Conservation (phyloP, 30 jellyfish, hydroid and myxozoan genomes). For the Chironex yamaguchii region DNA sequence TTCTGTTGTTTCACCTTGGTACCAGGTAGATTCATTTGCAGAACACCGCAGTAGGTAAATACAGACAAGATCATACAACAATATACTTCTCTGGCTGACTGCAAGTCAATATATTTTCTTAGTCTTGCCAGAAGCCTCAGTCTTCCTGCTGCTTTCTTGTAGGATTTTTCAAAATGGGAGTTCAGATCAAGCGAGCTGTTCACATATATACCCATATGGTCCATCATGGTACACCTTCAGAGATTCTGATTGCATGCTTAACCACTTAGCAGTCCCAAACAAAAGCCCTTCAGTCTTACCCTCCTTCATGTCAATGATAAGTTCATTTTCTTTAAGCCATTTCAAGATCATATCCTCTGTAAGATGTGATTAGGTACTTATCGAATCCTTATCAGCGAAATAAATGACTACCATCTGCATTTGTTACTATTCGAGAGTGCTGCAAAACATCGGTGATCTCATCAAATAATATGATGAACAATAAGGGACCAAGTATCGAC, state of each 20-base stretch:
- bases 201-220: constrained; percentile 55
- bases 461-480: background rate
- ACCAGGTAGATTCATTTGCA: constrained; percentile 63
- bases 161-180: constrained; percentile 54
- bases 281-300: constrained; percentile 43
- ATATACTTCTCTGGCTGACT: constrained; percentile 62
- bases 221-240: constrained; percentile 36
- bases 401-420: constrained; percentile 39
- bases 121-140: constrained; percentile 72
- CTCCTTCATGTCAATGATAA: constrained; percentile 48
- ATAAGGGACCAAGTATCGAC: background rate
- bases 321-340: constrained; percentile 69
- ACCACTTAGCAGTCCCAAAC: constrained; percentile 67
- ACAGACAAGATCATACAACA: constrained; percentile 71
- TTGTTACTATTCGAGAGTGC: constrained; percentile 8
- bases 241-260: constrained; percentile 58
- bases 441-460: background rate
- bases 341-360: constrained; percentile 58
- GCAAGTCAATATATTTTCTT: constrained; percentile 59
- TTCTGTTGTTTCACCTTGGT: constrained; percentile 71
- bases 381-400: constrained; percentile 47
- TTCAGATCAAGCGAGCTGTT: constrained; percentile 50
- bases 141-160: constrained; percentile 73
- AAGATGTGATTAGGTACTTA: constrained; percentile 33
- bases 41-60: constrained; percentile 75